Evolutionary conservation across 2,113 vertebrate genomes (phyloP).

Genomic region (Astur gentilis): DNA sequence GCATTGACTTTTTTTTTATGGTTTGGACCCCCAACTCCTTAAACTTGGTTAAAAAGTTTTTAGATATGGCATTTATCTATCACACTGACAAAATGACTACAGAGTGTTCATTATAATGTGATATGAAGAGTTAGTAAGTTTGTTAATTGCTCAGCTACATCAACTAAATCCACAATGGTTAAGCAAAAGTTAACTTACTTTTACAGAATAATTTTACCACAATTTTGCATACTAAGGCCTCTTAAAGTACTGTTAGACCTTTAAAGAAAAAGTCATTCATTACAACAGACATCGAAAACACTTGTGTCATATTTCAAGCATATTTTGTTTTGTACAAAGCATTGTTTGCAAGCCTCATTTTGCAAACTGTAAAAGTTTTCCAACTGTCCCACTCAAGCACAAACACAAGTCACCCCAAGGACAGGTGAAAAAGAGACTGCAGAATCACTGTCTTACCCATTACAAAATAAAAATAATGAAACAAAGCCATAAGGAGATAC

Average conservation of each 20-base stretch:
- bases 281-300: not conserved
- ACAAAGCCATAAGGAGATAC: not conserved
- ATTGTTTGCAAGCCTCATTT: not conserved
- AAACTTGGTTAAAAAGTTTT: not conserved
- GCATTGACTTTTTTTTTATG: not conserved
- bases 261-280: not conserved
- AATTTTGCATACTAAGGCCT: not conserved
- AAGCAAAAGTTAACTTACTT: not conserved
- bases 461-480: not conserved
- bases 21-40: not conserved
- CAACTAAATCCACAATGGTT: not conserved
- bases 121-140: not conserved
- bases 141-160: not conserved
- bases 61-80: not conserved
- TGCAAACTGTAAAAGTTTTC: not conserved
- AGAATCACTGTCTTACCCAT: not conserved
- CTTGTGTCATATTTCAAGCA: not conserved
- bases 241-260: not conserved
- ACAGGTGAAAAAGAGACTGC: not conserved
- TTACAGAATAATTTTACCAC: not conserved
- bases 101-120: accelerated
- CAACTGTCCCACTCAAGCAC: not conserved
- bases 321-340: not conserved
- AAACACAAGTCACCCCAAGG: not conserved
- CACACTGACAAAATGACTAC: not conserved